Base-by-base conservation (phyloP, 2,888 invertebrate genomes). In the Malthinus flaveolus region DNA sequence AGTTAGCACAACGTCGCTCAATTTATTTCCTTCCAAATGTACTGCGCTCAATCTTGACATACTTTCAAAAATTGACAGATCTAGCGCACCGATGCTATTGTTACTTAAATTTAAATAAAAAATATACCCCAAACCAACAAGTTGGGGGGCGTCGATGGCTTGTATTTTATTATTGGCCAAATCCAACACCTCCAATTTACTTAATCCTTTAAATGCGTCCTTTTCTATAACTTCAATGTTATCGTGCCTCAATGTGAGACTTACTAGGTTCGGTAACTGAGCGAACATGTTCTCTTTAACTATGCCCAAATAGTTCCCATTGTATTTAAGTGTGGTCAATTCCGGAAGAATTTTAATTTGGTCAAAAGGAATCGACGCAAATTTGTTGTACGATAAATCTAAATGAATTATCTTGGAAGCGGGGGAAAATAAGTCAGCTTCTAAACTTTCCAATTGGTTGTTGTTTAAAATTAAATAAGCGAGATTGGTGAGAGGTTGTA, bases 1-100 rank as follows among this genome's bases (percentile, higher is more conserved):
- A 32, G 8, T 12, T 7, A 32, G 12, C 7, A 33, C 46, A 7
- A 5, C 13, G 8, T 10, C 7, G 1, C 12, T 32, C 9, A 47
- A 33, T 47, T 47, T 33, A 47, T 47, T 47, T 47, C 46, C 46
- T 32, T 47, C 32, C 11, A 47, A 32, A 3, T 33, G 1, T 5
- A 47, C 1, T 13, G 1, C 6, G 1, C 1, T 33, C 1, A 47
- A 11, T 1, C 6, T 32, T 3, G 32, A 10, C 7, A 33, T 8
- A 7, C 10, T 31, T 32, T 47, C 32, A 9, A 47, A 47, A 32
- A 33, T 7, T 6, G 11, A 2, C 7, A 7, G 10, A 11, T 47
- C 9, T 11, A 47, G 6, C 5, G 11, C 32, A 32, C 2, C 32
- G 12, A 47, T 47, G 46, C 46, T 47, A 12, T 47, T 36, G 12